Evolutionary conservation across 2,888 invertebrate species (phyloP).

Genomic region (Nasonia oneida): DNA sequence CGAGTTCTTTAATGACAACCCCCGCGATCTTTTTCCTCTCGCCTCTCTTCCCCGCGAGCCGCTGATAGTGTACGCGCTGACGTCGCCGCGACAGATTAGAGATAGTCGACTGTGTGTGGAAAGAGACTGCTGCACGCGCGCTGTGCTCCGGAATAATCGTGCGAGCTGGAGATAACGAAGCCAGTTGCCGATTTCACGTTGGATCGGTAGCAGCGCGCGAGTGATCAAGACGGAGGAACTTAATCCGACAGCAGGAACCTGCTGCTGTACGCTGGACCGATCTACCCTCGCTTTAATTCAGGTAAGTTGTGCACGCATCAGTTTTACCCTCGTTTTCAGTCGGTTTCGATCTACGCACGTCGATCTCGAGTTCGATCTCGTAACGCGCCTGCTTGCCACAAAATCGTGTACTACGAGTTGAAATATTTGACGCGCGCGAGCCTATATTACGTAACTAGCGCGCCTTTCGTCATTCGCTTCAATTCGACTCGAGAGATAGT

Average conservation of each 20-base stretch:
- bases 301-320: no score
- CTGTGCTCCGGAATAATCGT: slow-evolving; percentile 11
- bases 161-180: background rate
- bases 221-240: background rate
- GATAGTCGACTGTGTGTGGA: background rate
- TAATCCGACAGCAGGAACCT: background rate
- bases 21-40: slow-evolving; percentile 42
- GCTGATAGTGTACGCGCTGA: slow-evolving; percentile 12
- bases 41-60: slow-evolving; percentile 35
- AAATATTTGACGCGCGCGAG: background rate
- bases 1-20: slow-evolving; percentile 43
- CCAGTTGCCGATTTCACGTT: slow-evolving; percentile 10
- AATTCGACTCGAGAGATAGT: background rate
- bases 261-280: background rate
- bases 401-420: background rate
- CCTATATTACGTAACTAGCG: background rate
- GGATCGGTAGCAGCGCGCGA: background rate
- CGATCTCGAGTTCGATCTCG: no score
- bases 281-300: background rate
- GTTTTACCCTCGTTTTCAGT: no score
- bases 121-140: background rate
- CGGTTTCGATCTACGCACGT: no score
- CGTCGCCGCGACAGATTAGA: background rate
- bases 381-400: no score
- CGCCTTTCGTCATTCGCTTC: background rate